Conservation (phyloP, 2,888 invertebrate species). For the Lamproptera curius region DNA sequence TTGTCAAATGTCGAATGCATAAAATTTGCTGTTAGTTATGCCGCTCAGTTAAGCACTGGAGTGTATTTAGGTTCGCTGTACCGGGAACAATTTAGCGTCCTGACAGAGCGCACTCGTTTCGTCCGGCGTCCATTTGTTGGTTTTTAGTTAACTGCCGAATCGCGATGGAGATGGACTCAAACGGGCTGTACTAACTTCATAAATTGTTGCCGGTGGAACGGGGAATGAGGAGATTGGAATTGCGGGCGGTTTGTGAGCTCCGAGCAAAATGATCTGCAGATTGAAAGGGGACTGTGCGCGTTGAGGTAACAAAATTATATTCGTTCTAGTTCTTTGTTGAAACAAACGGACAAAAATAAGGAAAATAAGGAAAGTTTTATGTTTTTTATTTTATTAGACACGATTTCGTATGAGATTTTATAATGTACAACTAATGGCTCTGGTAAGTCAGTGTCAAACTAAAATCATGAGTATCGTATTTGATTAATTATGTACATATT, state of each 20-base stretch:
- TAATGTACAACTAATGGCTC: too few relatives aligned
- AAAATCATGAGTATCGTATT: too few relatives aligned
- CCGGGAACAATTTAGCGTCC: conserved; percentile 9
- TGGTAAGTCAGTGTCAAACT: too few relatives aligned
- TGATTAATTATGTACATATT: too few relatives aligned
- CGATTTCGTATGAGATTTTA: too few relatives aligned
- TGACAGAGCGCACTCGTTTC: conserved; percentile 1
- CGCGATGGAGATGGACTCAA: conserved; percentile 16
- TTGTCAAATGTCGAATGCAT: neutral
- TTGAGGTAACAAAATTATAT: too few relatives aligned
- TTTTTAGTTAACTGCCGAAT: conserved; percentile 20
- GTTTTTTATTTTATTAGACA: too few relatives aligned
- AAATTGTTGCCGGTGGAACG: conserved; percentile 14
- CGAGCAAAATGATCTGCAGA: conserved; percentile 5
- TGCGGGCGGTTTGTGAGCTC: conserved; percentile 5
- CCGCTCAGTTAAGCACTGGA: too few relatives aligned
- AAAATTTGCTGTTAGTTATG: neutral
- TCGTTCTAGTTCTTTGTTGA: too few relatives aligned
- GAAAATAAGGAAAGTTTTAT: too few relatives aligned
- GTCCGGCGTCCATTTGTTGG: conserved; percentile 12
- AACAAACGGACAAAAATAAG: too few relatives aligned
- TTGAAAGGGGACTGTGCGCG: neutral
- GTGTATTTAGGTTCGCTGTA: neutral
- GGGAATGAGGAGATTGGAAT: conserved; percentile 6
- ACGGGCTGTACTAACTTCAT: conserved; percentile 15